Conservation (phyloP, 2,797 vertebrate genomes). For the Helarctos malayanus region DNA sequence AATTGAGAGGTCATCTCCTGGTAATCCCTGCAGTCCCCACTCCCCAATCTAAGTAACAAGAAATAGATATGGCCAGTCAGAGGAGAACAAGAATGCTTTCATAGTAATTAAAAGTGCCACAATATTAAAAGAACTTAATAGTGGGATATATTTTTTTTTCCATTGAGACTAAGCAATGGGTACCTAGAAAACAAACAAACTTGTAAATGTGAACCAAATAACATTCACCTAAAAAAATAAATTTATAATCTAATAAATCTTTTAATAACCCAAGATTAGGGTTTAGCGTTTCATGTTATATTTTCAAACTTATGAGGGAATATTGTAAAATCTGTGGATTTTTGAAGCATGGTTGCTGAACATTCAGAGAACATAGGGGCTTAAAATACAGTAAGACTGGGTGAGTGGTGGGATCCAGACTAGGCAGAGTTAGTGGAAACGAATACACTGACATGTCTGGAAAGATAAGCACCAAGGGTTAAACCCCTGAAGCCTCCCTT, state of each 20-base stretch:
- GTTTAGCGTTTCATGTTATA: background rate
- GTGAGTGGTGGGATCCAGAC: background rate
- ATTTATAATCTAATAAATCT: background rate
- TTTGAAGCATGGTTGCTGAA: background rate
- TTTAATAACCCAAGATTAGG: background rate
- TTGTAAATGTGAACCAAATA: slow-evolving; percentile 20
- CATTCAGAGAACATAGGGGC: background rate
- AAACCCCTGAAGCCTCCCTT: background rate
- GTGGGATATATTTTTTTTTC: background rate
- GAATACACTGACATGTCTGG: background rate
- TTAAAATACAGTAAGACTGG: background rate
- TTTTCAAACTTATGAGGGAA: background rate
- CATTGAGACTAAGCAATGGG: background rate
- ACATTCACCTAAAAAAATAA: background rate
- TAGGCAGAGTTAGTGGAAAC: background rate
- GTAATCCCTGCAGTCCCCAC: slow-evolving; percentile 91
- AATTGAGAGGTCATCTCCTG: slow-evolving; percentile 90
- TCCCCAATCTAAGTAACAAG: slow-evolving; percentile 87
- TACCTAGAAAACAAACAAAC: background rate
- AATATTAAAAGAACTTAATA: background rate
- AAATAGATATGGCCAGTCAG: background rate
- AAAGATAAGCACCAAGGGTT: background rate
- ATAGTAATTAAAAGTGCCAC: background rate
- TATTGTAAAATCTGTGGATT: background rate
- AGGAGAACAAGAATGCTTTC: background rate